A percentile compares a stretch with the other conserved stretches of the same genome.
phyloP scores from a whole-genome alignment of 2,797 vertebrate genomes.

The Sciaenops ocellatus region DNA sequence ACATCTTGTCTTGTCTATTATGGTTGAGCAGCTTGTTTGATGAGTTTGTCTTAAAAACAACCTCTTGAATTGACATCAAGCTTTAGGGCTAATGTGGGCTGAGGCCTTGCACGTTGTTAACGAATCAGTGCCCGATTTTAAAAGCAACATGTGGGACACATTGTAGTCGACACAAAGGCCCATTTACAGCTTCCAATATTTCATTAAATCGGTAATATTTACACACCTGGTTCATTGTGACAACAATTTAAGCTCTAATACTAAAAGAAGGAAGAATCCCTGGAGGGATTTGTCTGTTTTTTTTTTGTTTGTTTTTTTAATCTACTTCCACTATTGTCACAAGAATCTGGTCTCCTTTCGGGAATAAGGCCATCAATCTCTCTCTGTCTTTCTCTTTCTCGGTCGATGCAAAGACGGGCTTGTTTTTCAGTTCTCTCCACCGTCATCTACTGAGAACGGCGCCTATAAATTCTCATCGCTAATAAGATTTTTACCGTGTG shows the following conservation, averaged over 20 bases:
- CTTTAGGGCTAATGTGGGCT: not conserved
- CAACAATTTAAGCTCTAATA: slow-evolving; percentile 14
- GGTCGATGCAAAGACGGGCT: slow-evolving; percentile 51
- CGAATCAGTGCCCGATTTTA: not conserved
- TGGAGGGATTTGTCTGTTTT: slow-evolving; percentile 33
- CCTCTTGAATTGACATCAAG: not conserved
- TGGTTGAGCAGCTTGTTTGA: not conserved
- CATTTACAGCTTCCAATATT: not conserved
- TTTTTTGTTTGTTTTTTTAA: slow-evolving; percentile 35
- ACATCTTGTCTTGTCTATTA: too few species aligned
- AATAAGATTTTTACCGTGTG: slow-evolving; percentile 2
- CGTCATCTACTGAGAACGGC: slow-evolving; percentile 15
- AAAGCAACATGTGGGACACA: not conserved
- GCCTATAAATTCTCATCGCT: not conserved
- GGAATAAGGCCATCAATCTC: slow-evolving; percentile 67
- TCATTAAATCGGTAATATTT: slow-evolving; percentile 10
- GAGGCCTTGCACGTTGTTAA: not conserved
- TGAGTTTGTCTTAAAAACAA: not conserved
- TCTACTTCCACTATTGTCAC: slow-evolving; percentile 51
- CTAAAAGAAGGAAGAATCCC: slow-evolving; percentile 32
- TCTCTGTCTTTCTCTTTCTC: slow-evolving; percentile 22
- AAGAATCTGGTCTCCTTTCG: slow-evolving; percentile 33
- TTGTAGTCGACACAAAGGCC: not conserved
- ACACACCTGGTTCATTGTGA: not conserved
- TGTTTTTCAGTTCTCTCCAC: slow-evolving; percentile 37